Base-by-base conservation (phyloP, 1,140 invertebrate genomes). In the Daktulosphaira vitifoliae region DNA sequence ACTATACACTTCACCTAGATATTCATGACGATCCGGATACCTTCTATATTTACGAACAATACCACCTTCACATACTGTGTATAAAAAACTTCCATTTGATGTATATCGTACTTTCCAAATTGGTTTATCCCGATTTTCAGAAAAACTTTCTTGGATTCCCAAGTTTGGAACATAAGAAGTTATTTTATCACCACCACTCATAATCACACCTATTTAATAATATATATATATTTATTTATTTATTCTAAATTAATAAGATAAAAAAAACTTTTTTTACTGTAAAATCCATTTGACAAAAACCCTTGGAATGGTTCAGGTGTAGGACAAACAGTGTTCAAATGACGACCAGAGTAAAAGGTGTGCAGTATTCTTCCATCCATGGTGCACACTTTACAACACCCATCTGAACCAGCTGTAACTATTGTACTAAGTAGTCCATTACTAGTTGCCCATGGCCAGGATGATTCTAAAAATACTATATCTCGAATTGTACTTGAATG, bases 21-120 rank as follows among this genome's bases (percentile, higher is more conserved):
- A 78, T 68, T 76, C 72, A 68, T 79, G 78, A 67, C 76, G 73
- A 67, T 78, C 74, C n/a, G 78, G 77, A 72, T 78, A 78, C 15
- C 78, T 71, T 56, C 78, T 71, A 64, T 79, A 78, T 64, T 77
- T 71, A 62, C 78, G 70, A 13, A 80, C 69, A 66, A 76, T 70
- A 9, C 78, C 78, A 25, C 73, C 74, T 52, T 79, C 77, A 70
- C 77, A 78, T 2, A 74, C 77, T n/a, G 78, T 74, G 67, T 78
- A 80, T 18, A 80, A 66, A 20, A 77, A 71, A 54, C 77, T 75
- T 7, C 78, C 78, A 70, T 78, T 79, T 13, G 77, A 77, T 15
- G 78, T 78, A 54, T 79, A 80, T 51, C 75, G 75, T 22, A 59
- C 66, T 70, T 78, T 78, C 77, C 76, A 79, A 20, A 80, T 71